Conservation (phyloP, 2,888 invertebrate genomes). For the Calameuta filiformis region DNA sequence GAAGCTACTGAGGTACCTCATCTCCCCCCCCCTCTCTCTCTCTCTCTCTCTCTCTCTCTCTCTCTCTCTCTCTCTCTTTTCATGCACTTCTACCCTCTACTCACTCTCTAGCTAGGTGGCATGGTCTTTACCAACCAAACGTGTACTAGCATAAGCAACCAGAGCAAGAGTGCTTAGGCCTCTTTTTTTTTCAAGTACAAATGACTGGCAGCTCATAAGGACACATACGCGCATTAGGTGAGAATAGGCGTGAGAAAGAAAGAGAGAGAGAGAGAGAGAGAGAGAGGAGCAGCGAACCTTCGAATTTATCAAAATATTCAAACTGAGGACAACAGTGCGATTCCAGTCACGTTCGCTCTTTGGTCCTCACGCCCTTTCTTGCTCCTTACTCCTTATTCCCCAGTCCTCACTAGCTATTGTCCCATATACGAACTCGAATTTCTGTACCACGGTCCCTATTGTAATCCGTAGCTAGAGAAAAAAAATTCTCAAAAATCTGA, state of each 20-base stretch:
- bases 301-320: conserved; percentile 60
- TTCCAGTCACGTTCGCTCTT: conserved; percentile 39
- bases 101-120: background rate
- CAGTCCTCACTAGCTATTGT: conserved; percentile 38
- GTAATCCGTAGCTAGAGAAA: no score
- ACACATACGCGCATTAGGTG: no score
- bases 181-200: background rate
- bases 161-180: background rate
- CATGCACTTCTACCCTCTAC: conserved; percentile 4
- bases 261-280: background rate
- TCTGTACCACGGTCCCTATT: conserved; percentile 5
- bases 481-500: no score
- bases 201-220: no score
- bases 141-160: background rate
- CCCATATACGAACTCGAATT: conserved; percentile 42
- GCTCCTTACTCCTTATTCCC: background rate
- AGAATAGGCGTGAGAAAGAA: background rate
- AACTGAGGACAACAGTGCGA: conserved; percentile 29
- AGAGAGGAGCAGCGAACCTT: conserved; percentile 20
- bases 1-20: no score
- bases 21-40: conserved; percentile 11
- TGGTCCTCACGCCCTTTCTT: conserved; percentile 20
- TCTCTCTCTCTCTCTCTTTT: conserved; percentile 18
- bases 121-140: background rate
- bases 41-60: conserved; percentile 5